Percentiles rank a stretch among this genome's conserved stretches.
phyloP scores from a whole-genome alignment of 2,113 vertebrate genomes.

The Lathamus discolor region DNA sequence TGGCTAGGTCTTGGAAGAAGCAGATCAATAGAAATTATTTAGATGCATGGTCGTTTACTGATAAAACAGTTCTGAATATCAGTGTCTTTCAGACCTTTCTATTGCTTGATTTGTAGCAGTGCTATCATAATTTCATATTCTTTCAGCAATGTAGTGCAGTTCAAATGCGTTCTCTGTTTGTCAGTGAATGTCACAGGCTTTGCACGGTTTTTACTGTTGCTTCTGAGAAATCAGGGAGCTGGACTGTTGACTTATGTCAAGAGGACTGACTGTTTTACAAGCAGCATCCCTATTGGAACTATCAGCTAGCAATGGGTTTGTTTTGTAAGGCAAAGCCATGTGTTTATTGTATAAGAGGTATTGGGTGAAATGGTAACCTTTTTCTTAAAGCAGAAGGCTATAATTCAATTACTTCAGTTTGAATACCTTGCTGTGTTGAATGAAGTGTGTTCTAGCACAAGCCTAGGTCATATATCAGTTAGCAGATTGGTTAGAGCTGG shows the following conservation, averaged over 20 bases:
- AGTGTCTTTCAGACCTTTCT: neutral
- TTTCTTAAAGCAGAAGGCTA: neutral
- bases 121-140: neutral
- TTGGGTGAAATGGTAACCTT: neutral
- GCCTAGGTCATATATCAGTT: neutral
- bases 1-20: fast-evolving
- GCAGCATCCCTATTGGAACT: neutral
- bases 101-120: neutral
- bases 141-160: neutral
- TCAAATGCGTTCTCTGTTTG: neutral
- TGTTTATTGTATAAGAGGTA: neutral
- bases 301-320: neutral
- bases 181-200: neutral
- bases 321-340: neutral
- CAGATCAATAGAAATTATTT: neutral
- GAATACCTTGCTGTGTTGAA: neutral
- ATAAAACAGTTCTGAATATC: neutral
- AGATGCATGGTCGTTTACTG: neutral
- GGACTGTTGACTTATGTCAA: neutral
- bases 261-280: neutral
- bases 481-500: neutral
- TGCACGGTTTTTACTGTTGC: neutral
- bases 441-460: neutral
- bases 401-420: neutral
- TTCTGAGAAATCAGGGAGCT: neutral